These are phyloP conservation scores for Tribolium castaneum DNA, from an alignment of 1,140 invertebrate species.

Conservation along the genomic window DNA sequence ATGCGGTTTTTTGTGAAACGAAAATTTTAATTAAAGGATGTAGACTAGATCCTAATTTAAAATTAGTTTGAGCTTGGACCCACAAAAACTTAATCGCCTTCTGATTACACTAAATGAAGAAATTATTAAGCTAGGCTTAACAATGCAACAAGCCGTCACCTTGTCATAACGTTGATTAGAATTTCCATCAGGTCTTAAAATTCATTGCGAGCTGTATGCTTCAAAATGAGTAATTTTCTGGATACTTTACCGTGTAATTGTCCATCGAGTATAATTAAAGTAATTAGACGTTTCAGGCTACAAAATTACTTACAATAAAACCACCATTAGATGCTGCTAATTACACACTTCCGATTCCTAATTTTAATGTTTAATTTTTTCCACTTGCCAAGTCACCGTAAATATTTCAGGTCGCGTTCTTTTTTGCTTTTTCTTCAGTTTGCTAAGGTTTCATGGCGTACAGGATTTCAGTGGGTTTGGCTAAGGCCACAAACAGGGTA, in stretches of 20 bases:
- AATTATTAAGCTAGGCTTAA: constrained; percentile 19
- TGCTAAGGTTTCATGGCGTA: constrained; percentile 31
- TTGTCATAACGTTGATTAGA: constrained; percentile 34
- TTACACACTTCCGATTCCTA: neutral
- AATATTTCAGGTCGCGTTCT: neutral
- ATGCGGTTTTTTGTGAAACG: constrained; percentile 15
- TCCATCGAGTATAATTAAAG: constrained; percentile 38
- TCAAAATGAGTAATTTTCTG: constrained; percentile 37
- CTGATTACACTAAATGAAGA: constrained; percentile 33
- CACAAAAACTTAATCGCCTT: constrained; percentile 32
- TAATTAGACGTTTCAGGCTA: constrained; percentile 38
- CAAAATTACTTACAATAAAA: constrained; percentile 27
- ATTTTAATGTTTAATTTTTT: constrained; percentile 29
- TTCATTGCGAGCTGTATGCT: constrained; percentile 3
- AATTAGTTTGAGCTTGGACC: constrained; percentile 6
- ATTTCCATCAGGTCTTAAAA: constrained; percentile 23
- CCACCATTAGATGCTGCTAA: constrained; percentile 22
- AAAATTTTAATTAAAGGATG: constrained; percentile 30
- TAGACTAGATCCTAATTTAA: constrained; percentile 3
- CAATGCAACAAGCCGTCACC: constrained; percentile 21
- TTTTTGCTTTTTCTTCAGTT: neutral
- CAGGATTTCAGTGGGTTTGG: constrained; percentile 36
- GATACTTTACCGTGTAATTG: constrained; percentile 39
- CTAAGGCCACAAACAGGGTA: neutral
- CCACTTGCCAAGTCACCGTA: neutral